These are phyloP conservation scores for Ispidina lecontei DNA, from an alignment of 2,797 vertebrate species.

Conservation along the genomic window DNA sequence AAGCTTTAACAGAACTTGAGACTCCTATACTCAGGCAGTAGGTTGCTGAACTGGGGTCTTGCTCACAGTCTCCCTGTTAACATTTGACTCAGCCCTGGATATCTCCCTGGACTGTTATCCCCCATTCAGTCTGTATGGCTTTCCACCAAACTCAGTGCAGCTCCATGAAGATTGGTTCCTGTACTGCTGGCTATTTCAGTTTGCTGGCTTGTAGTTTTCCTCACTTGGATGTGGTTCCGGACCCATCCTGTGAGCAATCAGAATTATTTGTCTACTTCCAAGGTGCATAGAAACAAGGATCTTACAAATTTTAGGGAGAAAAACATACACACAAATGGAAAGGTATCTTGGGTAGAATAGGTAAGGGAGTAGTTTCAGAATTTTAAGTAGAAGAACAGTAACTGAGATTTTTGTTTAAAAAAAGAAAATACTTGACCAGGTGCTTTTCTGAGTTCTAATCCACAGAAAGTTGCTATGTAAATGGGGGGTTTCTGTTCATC, in stretches of 20 bases:
- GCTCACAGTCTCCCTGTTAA: background rate
- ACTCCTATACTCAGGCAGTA: background rate
- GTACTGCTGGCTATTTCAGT: background rate
- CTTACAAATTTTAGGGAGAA: background rate
- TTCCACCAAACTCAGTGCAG: background rate
- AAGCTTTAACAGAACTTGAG: background rate
- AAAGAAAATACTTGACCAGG: background rate
- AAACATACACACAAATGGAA: background rate
- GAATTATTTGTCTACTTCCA: background rate
- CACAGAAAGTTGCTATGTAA: background rate
- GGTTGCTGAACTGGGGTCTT: background rate
- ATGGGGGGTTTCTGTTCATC: background rate
- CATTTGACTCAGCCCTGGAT: background rate
- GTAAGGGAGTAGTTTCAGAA: background rate
- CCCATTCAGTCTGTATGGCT: background rate
- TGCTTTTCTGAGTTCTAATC: background rate
- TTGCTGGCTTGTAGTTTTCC: background rate
- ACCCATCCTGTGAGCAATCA: background rate
- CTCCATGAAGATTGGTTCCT: background rate
- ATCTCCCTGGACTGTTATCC: background rate
- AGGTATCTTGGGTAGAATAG: background rate
- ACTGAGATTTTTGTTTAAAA: background rate
- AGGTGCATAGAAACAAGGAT: background rate
- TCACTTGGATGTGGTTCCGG: rapidly evolving
- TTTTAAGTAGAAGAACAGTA: background rate